phyloP scores from a whole-genome alignment of 2,113 vertebrate genomes.

The Felis catus region DNA sequence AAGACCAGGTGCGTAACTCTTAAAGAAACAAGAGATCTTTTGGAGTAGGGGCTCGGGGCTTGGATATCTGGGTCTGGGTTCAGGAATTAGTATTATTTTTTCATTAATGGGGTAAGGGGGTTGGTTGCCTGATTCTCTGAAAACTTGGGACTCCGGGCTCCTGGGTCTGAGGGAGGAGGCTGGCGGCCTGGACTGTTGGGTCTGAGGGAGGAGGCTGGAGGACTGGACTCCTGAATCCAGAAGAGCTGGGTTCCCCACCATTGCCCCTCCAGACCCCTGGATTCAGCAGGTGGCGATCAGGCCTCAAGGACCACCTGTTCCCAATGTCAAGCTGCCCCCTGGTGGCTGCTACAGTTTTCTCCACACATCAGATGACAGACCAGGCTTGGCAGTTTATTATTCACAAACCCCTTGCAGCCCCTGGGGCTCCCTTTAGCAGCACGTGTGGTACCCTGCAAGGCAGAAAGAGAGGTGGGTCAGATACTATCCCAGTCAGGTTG shows the following conservation, averaged over 20 bases:
- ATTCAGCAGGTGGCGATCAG: neutral
- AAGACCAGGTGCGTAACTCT: neutral
- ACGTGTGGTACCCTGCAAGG: neutral
- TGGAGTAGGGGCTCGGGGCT: neutral
- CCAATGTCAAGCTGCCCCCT: neutral
- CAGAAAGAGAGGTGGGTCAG: neutral
- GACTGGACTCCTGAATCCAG: neutral
- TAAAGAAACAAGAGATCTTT: neutral
- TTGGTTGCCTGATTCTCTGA: neutral
- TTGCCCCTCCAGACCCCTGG: neutral
- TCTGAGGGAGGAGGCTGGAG: neutral
- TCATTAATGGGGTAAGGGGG: neutral
- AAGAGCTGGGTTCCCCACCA: neutral
- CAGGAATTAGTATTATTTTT: neutral
- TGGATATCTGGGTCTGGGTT: neutral
- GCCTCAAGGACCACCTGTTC: neutral
- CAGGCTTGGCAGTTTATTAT: conserved; percentile 64
- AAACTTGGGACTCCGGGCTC: neutral
- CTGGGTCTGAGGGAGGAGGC: neutral
- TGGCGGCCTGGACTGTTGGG: neutral
- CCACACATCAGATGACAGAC: neutral
- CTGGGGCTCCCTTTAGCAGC: neutral
- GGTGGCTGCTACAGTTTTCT: neutral
- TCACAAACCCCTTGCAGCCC: neutral
- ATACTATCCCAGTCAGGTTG: neutral